Evolutionary conservation across 1,140 invertebrate genomes (phyloP).

Genomic region (Heliconius hermathena): DNA sequence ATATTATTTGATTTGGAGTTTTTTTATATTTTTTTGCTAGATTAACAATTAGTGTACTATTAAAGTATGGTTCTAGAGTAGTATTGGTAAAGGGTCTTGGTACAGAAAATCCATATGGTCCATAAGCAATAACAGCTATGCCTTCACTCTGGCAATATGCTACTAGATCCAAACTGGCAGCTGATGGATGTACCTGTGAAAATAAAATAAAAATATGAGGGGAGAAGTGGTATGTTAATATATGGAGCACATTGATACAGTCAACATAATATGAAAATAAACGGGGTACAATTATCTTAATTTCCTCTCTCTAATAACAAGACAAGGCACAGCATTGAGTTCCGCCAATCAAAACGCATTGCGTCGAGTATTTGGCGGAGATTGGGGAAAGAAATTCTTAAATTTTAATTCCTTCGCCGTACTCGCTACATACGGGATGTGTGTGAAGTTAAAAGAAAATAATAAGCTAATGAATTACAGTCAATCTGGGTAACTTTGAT

Average conservation of each 20-base stretch:
- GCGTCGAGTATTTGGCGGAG: too few relatives aligned
- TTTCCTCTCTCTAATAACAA: too few relatives aligned
- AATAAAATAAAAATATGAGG: not conserved
- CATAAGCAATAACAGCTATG: not conserved
- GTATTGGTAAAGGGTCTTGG: not conserved
- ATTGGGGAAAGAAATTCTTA: too few relatives aligned
- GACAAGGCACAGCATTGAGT: too few relatives aligned
- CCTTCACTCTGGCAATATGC: not conserved
- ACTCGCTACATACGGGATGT: too few relatives aligned
- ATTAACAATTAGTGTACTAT: not conserved
- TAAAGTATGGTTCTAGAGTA: not conserved
- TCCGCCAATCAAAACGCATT: too few relatives aligned
- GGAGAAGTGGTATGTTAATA: not conserved
- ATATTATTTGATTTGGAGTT: not conserved
- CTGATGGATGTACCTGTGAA: slow-evolving; percentile 15
- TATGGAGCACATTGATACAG: not conserved
- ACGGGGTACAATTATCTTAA: not conserved
- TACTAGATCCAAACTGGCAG: not conserved
- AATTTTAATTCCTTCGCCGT: too few relatives aligned
- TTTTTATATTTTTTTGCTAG: not conserved
- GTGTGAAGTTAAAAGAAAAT: too few relatives aligned
- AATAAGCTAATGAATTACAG: too few relatives aligned
- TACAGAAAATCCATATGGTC: not conserved
- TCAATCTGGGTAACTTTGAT: too few relatives aligned
- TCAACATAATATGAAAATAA: too few relatives aligned